Base-by-base conservation (phyloP, 2,113 vertebrate genomes). In the Ophiodon elongatus region DNA sequence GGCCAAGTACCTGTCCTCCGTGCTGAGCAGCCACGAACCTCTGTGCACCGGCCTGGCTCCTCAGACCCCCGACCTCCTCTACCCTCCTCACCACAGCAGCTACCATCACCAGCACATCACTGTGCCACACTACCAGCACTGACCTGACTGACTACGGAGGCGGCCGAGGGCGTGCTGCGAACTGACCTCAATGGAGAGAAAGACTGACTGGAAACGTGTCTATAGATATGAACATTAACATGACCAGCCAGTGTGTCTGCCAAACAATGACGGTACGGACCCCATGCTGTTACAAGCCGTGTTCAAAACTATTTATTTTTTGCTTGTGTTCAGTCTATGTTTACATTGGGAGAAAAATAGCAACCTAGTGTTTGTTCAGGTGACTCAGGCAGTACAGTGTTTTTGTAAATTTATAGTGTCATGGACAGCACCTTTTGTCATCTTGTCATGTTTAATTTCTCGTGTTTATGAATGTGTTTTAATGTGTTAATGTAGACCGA, bases 11-110 rank as follows among this genome's bases (percentile, higher is more conserved):
- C 97, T 99, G 45, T 93, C 96, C 0, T 96, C 97, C 0, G 92
- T 99, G 90, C 95, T 99, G 94, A 99, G 89, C 92, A 97, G 94
- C 90, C 98, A 99, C 0, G 97, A 99, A 82, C 96, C 97, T 0
- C 90, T 97, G 84, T 99, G 98, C 92, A 96, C 96, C 0, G 92
- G 96, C 77, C 91, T 98, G 88, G 88, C 94, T 0, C 82, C 94
- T 1, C 94, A 96, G 0, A 92, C 96, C 73, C 91, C 97, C 0
- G 97, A 97, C 29, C 95, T 96, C 88, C 95, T 97, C 57, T 97
- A 96, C 11, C 91, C 96, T 13, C 50, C 96, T 9, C 95, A 96
- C 2, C 92, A 91, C 77, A 83, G 91, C 85, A 94, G 95, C 92
- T 97, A 97, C 23, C 96, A 96, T 89, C 97, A 96, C 93, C 97